Evolutionary conservation across 2,113 vertebrate genomes (phyloP), one percentile per base, ranked within the genome.

Genomic region (Esox niger): DNA sequence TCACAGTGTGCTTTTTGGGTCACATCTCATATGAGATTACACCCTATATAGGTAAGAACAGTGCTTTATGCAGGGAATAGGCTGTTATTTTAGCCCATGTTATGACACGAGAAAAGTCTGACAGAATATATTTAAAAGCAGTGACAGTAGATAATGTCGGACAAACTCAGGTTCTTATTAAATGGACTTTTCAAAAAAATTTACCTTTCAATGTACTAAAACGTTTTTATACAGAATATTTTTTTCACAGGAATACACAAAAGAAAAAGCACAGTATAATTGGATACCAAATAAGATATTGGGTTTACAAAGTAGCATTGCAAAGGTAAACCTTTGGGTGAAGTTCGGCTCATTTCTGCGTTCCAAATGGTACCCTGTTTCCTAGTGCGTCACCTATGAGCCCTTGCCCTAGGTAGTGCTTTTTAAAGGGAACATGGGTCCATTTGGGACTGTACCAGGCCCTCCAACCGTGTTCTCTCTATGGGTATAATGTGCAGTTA

Each of bases 211-310:
- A 87, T 90, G 81, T 91, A 92, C 91, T 90, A 91, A 91, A 87
- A 91, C 91, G 91, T 91, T n/a, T 15, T 43, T 43, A 91, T 89
- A 82, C 59, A 77, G 46, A 83, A 82, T 70, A 82, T 74, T 66
- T 70, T 87, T 91, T 95, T 94, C 93, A 95, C 94, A 95, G 93
- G 91, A 93, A 93, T 94, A 94, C 93, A 85, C 80, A 78, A 86
- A 83, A 93, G n/a, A n/a, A n/a, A n/a, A 92, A 92, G 88, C 82
- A 89, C 88, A 90, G 70, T 79, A 81, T 84, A 87, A 71, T 73
- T 73, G 70, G 64, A 83, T 81, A 85, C 79, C 77, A 85, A 82
- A 87, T 76, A 68, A 70, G 80, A 75, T 78, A 54, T 61, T 62
- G 69, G 75, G 74, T 81, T 82, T 86, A 84, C 79, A 86, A 87